A percentile compares a stretch with the other conserved stretches of the same genome.
Evolutionary conservation across 2,888 invertebrate species (phyloP).

Genomic region (Lepidocyrtinus sp.): DNA sequence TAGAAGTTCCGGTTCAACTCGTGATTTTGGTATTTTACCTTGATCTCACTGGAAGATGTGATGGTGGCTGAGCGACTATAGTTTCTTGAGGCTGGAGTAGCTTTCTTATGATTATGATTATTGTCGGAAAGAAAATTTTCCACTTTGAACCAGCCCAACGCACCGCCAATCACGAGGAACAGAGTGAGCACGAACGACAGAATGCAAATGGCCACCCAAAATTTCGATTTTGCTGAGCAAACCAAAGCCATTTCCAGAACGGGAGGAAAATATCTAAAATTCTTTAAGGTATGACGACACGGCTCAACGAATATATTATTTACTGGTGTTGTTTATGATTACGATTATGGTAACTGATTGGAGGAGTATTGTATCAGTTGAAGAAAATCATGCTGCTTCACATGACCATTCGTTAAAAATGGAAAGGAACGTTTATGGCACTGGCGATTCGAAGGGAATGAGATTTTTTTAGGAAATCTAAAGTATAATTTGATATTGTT

Average conservation of each 20-base stretch:
- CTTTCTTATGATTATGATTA: slow-evolving; percentile 24
- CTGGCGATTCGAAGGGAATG: no score
- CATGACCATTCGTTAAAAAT: neutral
- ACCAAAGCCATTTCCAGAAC: slow-evolving; percentile 78
- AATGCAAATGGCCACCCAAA: slow-evolving; percentile 77
- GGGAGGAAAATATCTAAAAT: neutral
- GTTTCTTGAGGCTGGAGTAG: slow-evolving; percentile 1
- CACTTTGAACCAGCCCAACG: slow-evolving; percentile 78
- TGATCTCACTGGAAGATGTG: slow-evolving; percentile 13
- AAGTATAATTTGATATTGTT: neutral
- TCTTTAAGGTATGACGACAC: slow-evolving; percentile 4
- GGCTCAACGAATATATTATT: neutral
- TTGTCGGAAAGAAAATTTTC: slow-evolving; percentile 21
- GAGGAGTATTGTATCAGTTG: neutral
- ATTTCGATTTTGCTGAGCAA: slow-evolving; percentile 78
- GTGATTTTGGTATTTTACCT: slow-evolving; percentile 23
- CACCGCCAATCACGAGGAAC: slow-evolving; percentile 70
- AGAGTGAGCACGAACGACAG: slow-evolving; percentile 71
- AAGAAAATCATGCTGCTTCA: neutral
- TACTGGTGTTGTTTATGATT: slow-evolving; percentile 4
- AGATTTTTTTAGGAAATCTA: neutral
- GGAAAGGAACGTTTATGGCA: neutral
- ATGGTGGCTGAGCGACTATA: slow-evolving; percentile 13
- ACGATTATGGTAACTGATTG: slow-evolving; percentile 6
- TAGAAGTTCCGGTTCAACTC: slow-evolving; percentile 12